phyloP scores from a whole-genome alignment of 2,113 vertebrate genomes.

The Thamnophis sirtalis region DNA sequence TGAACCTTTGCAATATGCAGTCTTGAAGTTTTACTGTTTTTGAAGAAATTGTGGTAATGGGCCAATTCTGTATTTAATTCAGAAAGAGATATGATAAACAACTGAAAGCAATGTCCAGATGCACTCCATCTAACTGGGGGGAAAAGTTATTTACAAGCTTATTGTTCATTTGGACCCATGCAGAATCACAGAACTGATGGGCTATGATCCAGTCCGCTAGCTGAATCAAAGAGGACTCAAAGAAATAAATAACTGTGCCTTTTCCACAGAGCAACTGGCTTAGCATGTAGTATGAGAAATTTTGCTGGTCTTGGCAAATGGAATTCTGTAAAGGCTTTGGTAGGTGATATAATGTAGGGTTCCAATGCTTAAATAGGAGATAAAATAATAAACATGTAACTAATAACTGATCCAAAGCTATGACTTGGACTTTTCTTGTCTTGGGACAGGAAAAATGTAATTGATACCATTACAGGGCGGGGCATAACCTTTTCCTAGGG shows the following conservation, averaged over 20 bases:
- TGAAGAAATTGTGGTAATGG: conserved; percentile 21
- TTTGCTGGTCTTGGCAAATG: not conserved
- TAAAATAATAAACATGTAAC: not conserved
- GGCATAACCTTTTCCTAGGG: too few relatives aligned
- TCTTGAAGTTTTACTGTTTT: not conserved
- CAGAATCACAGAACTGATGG: not conserved
- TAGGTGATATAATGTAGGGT: not conserved
- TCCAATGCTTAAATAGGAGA: not conserved
- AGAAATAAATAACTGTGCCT: not conserved
- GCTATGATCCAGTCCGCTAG: not conserved
- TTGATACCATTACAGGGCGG: too few relatives aligned
- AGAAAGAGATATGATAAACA: conserved; percentile 50
- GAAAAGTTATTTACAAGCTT: not conserved
- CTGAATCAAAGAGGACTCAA: not conserved
- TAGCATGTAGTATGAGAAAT: not conserved
- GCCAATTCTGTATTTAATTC: conserved; percentile 38
- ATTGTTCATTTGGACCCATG: not conserved
- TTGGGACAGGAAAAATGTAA: not conserved
- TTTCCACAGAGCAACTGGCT: not conserved
- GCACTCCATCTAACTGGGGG: not conserved
- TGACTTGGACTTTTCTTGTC: not conserved
- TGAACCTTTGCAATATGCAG: conserved; percentile 27
- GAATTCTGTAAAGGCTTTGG: not conserved
- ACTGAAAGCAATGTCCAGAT: conserved; percentile 47
- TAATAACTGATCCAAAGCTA: not conserved